These are phyloP conservation scores for Meteorus sp. DNA, from an alignment of 1,140 invertebrate species.

Conservation along the genomic window DNA sequence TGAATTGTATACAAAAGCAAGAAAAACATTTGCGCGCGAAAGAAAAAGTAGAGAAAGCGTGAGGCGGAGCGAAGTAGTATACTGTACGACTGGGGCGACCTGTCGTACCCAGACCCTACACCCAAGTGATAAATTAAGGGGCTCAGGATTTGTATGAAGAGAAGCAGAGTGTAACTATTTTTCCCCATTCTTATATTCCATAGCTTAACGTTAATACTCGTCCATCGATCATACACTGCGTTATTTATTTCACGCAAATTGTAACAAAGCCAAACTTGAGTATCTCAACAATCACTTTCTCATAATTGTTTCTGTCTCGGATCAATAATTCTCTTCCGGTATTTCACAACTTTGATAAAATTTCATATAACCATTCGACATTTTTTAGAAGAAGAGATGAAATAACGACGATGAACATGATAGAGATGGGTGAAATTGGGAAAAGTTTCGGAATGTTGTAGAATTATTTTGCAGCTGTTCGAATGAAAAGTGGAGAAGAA, in stretches of 20 bases:
- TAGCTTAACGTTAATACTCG: conserved; percentile 51
- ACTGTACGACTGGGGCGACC: conserved; percentile 35
- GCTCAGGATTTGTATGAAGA: conserved; percentile 56
- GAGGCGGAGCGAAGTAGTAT: conserved; percentile 12
- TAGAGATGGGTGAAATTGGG: background rate
- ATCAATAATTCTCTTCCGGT: background rate
- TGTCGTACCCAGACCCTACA: conserved; percentile 45
- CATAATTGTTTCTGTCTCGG: too few species aligned
- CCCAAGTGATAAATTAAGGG: conserved; percentile 53
- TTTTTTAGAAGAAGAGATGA: background rate
- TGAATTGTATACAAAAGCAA: background rate
- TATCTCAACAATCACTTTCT: too few species aligned
- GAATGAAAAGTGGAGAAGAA: conserved; percentile 14
- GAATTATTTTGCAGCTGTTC: conserved; percentile 5
- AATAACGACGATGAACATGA: background rate
- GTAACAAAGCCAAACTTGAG: background rate
- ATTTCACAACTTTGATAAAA: background rate
- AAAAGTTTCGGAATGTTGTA: background rate
- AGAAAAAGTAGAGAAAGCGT: conserved; percentile 20
- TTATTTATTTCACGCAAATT: conserved; percentile 15
- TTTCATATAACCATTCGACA: too few species aligned
- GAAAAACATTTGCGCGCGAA: background rate
- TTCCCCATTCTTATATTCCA: too few species aligned
- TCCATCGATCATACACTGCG: conserved; percentile 48
- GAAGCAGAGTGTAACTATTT: conserved; percentile 59